Evolutionary conservation across 2,113 vertebrate genomes (phyloP).

Genomic region (Centrocercus urophasianus): DNA sequence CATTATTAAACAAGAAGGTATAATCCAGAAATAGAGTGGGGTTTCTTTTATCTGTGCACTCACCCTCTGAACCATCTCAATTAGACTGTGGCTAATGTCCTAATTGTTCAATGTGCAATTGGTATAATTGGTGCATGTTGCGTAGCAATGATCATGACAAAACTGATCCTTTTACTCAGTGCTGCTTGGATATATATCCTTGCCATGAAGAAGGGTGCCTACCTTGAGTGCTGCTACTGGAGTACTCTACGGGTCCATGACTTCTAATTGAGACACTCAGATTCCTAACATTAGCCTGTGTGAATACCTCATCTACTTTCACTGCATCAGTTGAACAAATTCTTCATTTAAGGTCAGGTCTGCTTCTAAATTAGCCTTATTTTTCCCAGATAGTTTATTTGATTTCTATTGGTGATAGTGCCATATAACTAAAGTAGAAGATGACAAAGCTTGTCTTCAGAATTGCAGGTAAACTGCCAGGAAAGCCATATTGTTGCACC

Average conservation of each 20-base stretch:
- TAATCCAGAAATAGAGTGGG: neutral
- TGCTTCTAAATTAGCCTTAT: neutral
- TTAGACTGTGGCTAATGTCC: neutral
- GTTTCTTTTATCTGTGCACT: neutral
- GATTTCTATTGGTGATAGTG: neutral
- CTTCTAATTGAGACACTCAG: neutral
- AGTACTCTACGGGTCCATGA: neutral
- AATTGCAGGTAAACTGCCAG: neutral
- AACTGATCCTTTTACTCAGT: neutral
- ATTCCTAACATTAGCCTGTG: rapidly evolving
- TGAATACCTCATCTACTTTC: neutral
- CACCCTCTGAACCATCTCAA: neutral
- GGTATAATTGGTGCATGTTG: rapidly evolving
- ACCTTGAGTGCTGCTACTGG: neutral
- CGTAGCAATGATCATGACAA: neutral
- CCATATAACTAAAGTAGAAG: neutral
- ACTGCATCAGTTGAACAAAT: neutral
- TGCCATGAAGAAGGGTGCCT: rapidly evolving
- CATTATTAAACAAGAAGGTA: rapidly evolving
- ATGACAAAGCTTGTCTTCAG: neutral
- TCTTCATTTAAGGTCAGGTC: neutral
- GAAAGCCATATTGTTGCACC: neutral
- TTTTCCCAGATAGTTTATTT: neutral
- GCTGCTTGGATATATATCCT: neutral
- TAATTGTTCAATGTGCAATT: neutral